phyloP scores from a whole-genome alignment of 2,888 invertebrate species.

The Callyntrura sp. region DNA sequence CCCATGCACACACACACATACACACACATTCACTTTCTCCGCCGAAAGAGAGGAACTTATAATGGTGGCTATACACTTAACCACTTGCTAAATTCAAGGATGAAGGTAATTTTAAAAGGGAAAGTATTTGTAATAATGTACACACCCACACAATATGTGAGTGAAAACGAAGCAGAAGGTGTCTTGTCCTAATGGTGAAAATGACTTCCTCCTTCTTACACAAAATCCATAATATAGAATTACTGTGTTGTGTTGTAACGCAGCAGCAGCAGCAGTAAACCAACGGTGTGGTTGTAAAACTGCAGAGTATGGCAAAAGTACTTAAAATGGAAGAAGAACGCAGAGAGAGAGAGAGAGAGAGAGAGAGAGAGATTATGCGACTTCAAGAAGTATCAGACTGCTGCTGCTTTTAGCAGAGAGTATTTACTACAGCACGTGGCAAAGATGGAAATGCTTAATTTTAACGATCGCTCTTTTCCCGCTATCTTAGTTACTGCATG shows the following conservation, averaged over 20 bases:
- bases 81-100: neutral
- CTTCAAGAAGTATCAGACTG: constrained; percentile 32
- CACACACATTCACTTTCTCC: too few relatives aligned
- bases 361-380: too few relatives aligned
- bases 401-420: neutral
- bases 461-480: constrained; percentile 11
- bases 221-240: constrained; percentile 23
- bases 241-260: neutral
- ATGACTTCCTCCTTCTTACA: constrained; percentile 59
- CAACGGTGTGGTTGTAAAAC: constrained; percentile 39
- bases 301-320: neutral
- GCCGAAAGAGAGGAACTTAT: neutral
- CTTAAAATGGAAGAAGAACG: neutral
- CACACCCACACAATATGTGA: neutral
- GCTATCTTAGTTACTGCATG: neutral
- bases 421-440: constrained; percentile 55
- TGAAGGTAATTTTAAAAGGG: constrained; percentile 33
- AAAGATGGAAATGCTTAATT: constrained; percentile 59
- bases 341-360: too few relatives aligned
- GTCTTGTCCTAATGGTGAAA: constrained; percentile 59
- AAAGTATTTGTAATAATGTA: constrained; percentile 42
- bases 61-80: constrained; percentile 18
- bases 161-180: constrained; percentile 41
- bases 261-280: constrained; percentile 29
- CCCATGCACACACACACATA: too few relatives aligned